Percentiles rank a stretch among this genome's conserved stretches.
phyloP scores from a whole-genome alignment of 2,113 vertebrate genomes.

The Microtus montanus region DNA sequence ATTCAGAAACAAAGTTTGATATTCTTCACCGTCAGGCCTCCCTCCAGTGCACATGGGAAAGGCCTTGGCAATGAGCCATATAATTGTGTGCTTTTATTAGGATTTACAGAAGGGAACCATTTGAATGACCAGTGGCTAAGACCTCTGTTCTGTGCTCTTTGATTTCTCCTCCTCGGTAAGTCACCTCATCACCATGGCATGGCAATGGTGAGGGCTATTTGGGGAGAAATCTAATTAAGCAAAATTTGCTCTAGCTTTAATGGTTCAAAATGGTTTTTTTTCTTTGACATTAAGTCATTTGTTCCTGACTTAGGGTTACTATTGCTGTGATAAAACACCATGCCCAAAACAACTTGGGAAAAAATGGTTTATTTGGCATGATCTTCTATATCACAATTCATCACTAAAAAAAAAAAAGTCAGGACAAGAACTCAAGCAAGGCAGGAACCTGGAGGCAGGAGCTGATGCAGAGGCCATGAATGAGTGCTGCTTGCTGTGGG shows the following conservation, averaged over 20 bases:
- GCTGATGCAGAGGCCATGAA: background rate
- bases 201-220: background rate
- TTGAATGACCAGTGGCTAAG: background rate
- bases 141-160: background rate
- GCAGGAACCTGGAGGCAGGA: background rate
- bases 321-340: background rate
- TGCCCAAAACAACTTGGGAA: background rate
- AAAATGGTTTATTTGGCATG: background rate
- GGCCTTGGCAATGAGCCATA: background rate
- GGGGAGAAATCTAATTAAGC: background rate
- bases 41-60: background rate
- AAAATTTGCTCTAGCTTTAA: background rate
- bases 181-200: background rate
- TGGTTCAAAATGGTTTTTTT: background rate
- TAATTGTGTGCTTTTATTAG: background rate
- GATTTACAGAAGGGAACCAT: background rate
- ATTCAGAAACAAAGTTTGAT: background rate
- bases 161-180: too few species aligned
- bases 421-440: background rate
- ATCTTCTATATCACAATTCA: background rate
- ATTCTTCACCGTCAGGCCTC: too few species aligned
- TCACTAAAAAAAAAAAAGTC: background rate
- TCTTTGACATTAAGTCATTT: background rate
- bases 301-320: background rate
- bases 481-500: background rate